Evolutionary conservation across 2,797 vertebrate genomes (phyloP), one percentile per base, ranked within the genome.

Genomic region (Knipowitschia caucasica): DNA sequence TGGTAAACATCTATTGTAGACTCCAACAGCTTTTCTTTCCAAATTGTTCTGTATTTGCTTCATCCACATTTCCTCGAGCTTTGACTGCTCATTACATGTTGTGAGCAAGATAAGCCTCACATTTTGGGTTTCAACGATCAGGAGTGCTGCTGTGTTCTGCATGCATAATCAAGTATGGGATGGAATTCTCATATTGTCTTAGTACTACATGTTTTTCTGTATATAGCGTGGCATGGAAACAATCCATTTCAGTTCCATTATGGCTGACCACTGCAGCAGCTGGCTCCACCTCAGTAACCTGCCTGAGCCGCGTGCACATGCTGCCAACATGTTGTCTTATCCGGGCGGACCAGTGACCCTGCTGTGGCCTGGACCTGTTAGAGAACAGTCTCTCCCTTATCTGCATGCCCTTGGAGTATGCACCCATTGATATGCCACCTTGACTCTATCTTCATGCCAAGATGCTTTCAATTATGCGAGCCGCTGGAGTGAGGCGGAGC

Each of bases 401-500:
- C 77, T 86, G 82, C 75, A 85, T 88, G 89, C 85, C 89, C 86
- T 91, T 91, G 89, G 85, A 88, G 85, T 85, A 83, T 62, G 78
- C 78, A 39, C 73, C 85, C 75, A 87, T 85, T 78, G 88, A 89
- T 89, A 89, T 85, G 88, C 86, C 82, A 89, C 83, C 86, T 84
- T 88, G 86, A 84, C 86, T 85, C 78, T 90, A 89, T 90, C 87
- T 88, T 87, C 86, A 89, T 90, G 89, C 83, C 86, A 86, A 90
- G 80, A 87, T 73, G 85, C 85, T 89, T 90, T 86, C 89, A 91
- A 91, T 92, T 91, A 91, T 88, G 80, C 82, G 77, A 88, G 78
- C 67, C 78, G 76, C 75, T 89, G 87, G 78, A 89, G 89, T 87
- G 89, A 89, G 84, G 86, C 86, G 77, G 81, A 85, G 83, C 86